These are phyloP conservation scores for Endotricha flammealis DNA, from an alignment of 2,888 invertebrate genomes.

Conservation along the genomic window DNA sequence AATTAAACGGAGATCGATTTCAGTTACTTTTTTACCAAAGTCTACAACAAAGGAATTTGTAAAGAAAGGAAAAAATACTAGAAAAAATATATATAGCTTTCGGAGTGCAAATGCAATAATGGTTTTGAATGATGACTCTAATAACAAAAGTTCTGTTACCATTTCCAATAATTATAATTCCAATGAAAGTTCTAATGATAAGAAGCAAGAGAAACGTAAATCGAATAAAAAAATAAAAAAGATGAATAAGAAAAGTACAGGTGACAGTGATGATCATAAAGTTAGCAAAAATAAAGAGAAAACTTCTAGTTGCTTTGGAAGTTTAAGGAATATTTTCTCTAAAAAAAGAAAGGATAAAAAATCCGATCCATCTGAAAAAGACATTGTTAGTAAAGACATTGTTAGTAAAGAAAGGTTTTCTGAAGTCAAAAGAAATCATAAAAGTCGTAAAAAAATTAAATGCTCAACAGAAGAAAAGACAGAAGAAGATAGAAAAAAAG, in stretches of 20 bases:
- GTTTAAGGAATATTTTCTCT: too few species aligned
- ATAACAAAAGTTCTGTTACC: background rate
- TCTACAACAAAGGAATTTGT: too few species aligned
- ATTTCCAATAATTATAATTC: constrained; percentile 6
- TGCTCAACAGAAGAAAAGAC: background rate
- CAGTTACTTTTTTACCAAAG: too few species aligned
- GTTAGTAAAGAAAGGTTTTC: constrained; percentile 14
- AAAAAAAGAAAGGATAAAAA: too few species aligned
- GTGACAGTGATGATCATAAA: too few species aligned
- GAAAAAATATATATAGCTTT: too few species aligned
- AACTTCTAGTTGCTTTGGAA: background rate
- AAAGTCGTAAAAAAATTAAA: constrained; percentile 41
- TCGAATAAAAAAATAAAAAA: background rate
- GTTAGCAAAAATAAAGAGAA: too few species aligned
- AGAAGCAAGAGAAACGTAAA: constrained; percentile 1
- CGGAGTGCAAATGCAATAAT: too few species aligned
- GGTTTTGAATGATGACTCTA: background rate
- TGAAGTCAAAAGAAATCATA: constrained; percentile 34
- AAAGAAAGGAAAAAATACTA: too few species aligned
- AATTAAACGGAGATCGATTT: too few species aligned
- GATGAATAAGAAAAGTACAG: too few species aligned
- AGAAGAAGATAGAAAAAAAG: background rate
- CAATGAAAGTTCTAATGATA: constrained; percentile 12
- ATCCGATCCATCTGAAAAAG: background rate
- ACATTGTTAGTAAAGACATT: constrained; percentile 5